A percentile compares a stretch with the other conserved stretches of the same genome.
These are phyloP conservation scores for Diglossa cyanea DNA, from an alignment of 2,797 vertebrate genomes.

Conservation along the genomic window DNA sequence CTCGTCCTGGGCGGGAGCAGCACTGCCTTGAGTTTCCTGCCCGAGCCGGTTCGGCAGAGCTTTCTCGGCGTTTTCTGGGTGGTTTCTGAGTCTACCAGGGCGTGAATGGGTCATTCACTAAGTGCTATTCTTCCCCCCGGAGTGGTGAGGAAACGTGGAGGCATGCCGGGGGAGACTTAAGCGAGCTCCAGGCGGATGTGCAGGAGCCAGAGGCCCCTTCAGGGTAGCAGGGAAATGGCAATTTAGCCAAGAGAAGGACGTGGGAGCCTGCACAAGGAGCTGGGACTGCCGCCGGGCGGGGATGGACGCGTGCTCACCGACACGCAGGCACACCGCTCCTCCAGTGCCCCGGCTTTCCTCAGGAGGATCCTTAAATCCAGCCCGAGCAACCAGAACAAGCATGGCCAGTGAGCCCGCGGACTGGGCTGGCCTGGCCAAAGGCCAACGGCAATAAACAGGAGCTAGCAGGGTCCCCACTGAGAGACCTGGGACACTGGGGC, in stretches of 20 bases:
- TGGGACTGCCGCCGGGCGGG: neutral
- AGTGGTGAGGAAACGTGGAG: neutral
- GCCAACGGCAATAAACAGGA: slow-evolving; percentile 24
- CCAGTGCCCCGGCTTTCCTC: neutral
- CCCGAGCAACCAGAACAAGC: neutral
- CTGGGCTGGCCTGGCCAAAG: neutral
- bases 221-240: neutral
- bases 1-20: neutral
- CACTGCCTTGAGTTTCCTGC: fast-evolving
- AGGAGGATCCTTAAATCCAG: neutral
- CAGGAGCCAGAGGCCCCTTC: neutral
- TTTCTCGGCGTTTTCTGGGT: neutral
- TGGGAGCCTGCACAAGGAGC: neutral
- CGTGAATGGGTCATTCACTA: neutral
- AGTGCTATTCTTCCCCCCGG: neutral
- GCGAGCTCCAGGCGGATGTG: neutral
- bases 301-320: neutral
- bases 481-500: neutral
- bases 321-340: neutral
- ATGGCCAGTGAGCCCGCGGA: neutral
- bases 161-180: neutral
- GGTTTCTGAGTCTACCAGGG: neutral
- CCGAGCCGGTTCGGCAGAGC: fast-evolving
- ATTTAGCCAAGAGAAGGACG: neutral
- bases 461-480: neutral